A percentile compares a stretch with the other conserved stretches of the same genome.
Evolutionary conservation across 2,888 invertebrate genomes (phyloP).

Genomic region (Cephus nigrinus): DNA sequence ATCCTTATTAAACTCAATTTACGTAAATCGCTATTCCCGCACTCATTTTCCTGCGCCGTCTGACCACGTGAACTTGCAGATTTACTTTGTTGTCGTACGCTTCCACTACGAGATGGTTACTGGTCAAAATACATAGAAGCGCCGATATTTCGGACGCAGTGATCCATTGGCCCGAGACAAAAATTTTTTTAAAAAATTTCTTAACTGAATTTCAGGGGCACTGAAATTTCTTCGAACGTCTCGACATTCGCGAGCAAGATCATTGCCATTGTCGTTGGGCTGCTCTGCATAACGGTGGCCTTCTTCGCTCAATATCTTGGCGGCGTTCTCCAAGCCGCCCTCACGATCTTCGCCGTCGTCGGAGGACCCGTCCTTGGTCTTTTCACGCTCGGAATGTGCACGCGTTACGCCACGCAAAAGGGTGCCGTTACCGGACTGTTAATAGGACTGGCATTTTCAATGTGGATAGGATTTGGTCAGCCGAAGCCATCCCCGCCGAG

Average conservation of each 20-base stretch:
- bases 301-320: conserved; percentile 73
- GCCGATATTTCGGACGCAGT: no score
- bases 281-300: conserved; percentile 81
- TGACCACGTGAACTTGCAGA: not conserved
- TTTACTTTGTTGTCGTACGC: not conserved
- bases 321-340: conserved; percentile 81
- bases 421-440: conserved; percentile 79
- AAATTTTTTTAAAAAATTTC: no score
- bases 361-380: conserved; percentile 88
- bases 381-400: conserved; percentile 88
- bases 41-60: not conserved
- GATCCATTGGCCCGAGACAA: no score
- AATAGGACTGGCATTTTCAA: conserved; percentile 74
- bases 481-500: conserved; percentile 74
- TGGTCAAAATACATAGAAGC: not conserved
- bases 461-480: conserved; percentile 88
- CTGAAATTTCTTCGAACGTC: conserved; percentile 26
- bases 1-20: not conserved
- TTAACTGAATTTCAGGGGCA: conserved; percentile 26
- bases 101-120: not conserved
- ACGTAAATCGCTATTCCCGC: not conserved
- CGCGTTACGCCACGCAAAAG: conserved; percentile 77
- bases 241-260: conserved; percentile 24
- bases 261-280: conserved; percentile 54
- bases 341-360: conserved; percentile 88